Conservation (phyloP, 1,140 invertebrate genomes). For the Leptopilina boulardi region DNA sequence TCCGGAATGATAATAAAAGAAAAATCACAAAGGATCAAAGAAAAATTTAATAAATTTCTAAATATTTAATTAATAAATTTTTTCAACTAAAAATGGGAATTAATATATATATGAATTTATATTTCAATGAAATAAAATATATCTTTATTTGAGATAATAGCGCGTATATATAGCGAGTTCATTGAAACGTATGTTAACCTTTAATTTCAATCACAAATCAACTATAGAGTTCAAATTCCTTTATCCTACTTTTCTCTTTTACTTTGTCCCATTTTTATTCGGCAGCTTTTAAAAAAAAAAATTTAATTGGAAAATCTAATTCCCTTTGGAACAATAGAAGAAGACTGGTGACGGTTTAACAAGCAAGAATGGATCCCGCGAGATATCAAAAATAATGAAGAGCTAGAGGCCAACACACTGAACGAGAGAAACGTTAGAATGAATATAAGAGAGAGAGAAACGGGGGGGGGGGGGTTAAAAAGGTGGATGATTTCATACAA, state of each 20-base stretch:
- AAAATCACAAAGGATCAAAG: no score
- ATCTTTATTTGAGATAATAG: no score
- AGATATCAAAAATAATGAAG: slow-evolving; percentile 43
- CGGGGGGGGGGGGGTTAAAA: background rate
- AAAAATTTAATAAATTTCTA: no score
- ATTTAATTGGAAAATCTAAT: slow-evolving; percentile 49
- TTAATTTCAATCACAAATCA: background rate
- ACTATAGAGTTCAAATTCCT: slow-evolving; percentile 8
- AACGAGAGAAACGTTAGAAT: slow-evolving; percentile 36
- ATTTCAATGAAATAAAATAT: no score
- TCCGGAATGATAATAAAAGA: no score
- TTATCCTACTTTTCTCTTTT: background rate
- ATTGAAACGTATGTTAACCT: background rate
- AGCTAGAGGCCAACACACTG: slow-evolving; percentile 31
- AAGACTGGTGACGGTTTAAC: slow-evolving; percentile 38
- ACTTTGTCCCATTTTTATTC: background rate
- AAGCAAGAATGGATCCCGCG: slow-evolving; percentile 40
- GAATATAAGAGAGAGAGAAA: background rate
- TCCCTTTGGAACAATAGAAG: slow-evolving; percentile 41
- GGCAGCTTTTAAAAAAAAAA: background rate
- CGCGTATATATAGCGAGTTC: background rate
- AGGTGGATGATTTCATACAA: background rate
- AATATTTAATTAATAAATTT: no score
- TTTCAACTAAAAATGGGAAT: no score
- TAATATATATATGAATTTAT: no score